Conservation (phyloP, 2,888 invertebrate species). For the Lysandra bellargus region DNA sequence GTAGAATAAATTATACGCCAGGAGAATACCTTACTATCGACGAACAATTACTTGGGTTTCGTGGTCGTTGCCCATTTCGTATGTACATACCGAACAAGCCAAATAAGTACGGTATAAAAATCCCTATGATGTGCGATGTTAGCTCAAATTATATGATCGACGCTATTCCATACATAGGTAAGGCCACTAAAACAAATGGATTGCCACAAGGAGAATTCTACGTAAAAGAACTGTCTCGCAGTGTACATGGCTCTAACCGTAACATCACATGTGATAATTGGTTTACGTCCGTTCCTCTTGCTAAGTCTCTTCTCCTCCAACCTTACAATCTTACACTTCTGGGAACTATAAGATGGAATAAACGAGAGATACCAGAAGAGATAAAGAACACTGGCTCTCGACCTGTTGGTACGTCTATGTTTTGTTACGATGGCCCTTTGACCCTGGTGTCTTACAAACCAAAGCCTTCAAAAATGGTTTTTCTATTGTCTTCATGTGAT, state of each 20-base stretch:
- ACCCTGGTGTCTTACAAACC: no score
- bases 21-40: slow-evolving; percentile 36
- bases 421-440: slow-evolving; percentile 34
- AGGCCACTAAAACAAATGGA: slow-evolving; percentile 44
- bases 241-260: slow-evolving; percentile 33
- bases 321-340: slow-evolving; percentile 49
- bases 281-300: slow-evolving; percentile 49
- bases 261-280: slow-evolving; percentile 46
- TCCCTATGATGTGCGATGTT: slow-evolving; percentile 46
- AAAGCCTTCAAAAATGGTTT: no score
- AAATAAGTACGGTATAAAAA: slow-evolving; percentile 47
- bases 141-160: slow-evolving; percentile 46
- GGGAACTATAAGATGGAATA: slow-evolving; percentile 49
- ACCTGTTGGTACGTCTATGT: slow-evolving; percentile 46
- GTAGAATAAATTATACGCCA: slow-evolving; percentile 23
- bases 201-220: slow-evolving; percentile 42
- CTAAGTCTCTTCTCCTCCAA: slow-evolving; percentile 43
- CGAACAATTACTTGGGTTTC: slow-evolving; percentile 40
- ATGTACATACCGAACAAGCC: slow-evolving; percentile 40
- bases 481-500: slow-evolving; percentile 37
- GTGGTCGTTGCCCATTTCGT: slow-evolving; percentile 39
- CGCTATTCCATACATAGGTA: slow-evolving; percentile 46
- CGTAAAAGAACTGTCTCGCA: slow-evolving; percentile 35
- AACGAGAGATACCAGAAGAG: slow-evolving; percentile 49
- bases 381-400: slow-evolving; percentile 41